A percentile compares a stretch with the other conserved stretches of the same genome.
phyloP scores from a whole-genome alignment of 2,113 vertebrate genomes.

The Rhinogobius similis region DNA sequence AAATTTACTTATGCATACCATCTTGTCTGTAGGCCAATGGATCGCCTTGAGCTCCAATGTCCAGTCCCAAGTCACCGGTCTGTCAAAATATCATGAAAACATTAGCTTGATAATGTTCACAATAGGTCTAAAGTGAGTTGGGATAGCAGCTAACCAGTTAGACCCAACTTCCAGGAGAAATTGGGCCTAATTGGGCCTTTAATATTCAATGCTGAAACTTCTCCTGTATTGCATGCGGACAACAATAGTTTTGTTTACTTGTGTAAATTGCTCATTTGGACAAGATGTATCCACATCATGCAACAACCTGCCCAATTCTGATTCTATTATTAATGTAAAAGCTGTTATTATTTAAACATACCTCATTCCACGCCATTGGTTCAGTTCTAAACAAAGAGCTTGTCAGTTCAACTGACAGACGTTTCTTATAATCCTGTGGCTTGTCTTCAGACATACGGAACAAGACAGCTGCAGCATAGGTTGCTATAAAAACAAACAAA shows the following conservation, averaged over 20 bases:
- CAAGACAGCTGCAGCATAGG: constrained; percentile 94
- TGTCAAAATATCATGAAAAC: constrained; percentile 45
- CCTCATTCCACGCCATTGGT: constrained; percentile 98
- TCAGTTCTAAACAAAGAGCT: constrained; percentile 97
- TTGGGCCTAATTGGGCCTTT: too few species aligned
- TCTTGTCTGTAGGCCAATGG: constrained; percentile 94
- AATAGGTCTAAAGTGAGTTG: too few species aligned
- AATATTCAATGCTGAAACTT: too few species aligned
- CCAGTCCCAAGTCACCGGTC: constrained; percentile 94
- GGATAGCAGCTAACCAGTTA: too few species aligned
- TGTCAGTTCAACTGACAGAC: constrained; percentile 94
- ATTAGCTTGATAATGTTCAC: background rate
- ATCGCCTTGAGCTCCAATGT: constrained; percentile 93
- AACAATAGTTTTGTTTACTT: too few species aligned
- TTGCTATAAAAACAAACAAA: constrained; percentile 76
- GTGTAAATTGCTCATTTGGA: too few species aligned
- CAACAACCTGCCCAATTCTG: too few species aligned
- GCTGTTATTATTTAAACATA: constrained; percentile 47
- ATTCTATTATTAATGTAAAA: too few species aligned
- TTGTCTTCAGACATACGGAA: constrained; percentile 99
- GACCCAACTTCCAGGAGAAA: too few species aligned
- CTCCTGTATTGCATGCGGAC: too few species aligned
- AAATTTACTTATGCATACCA: constrained; percentile 76
- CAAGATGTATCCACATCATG: too few species aligned
- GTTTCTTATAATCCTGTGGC: constrained; percentile 98